Base-by-base conservation (phyloP, 1,140 invertebrate genomes). In the Himalopsyche phryganea region DNA sequence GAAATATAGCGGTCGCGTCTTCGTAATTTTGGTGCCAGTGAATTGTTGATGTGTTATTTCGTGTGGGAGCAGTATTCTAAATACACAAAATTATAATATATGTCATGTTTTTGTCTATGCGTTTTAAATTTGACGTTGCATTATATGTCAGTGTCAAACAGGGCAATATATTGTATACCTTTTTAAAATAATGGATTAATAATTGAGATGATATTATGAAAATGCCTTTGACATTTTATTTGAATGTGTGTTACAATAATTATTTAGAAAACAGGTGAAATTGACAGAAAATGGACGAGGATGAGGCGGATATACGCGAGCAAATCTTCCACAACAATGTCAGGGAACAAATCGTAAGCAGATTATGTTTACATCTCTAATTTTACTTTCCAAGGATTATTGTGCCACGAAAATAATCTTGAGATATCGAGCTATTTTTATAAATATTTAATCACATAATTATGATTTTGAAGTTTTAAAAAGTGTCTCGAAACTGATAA, bases 251-350 rank as follows among this genome's bases (percentile, higher is more conserved):
- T 49, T 9, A 23, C 46, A 45, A 56, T 56, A 44, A 56, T 28
- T 28, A 9, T 56, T 49, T 56, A 42, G 53, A 48, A 10, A 56
- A 56, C 46, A 56, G 53, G 53, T 56, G 53, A 56, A 48, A 49
- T 40, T 18, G n/a, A 15, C 6, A 23, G 19, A 56, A n/a, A 56
- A 66, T 66, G 63, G 77, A 79, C 72, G 80, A 80, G 57, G 66
- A 71, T 55, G 88, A 89, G 69, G 81, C 85, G 49, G 88, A 91
- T 73, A 74, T 89, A 61, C 81, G 87, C 66, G 87, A 91, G 73
- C 89, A 92, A 76, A 81, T 91, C 71, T 96, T 96, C 77, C 91
- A 95, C 75, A 94, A 94, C 71, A 94, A 91, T 69, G 89, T 96
- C 54, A 80, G 93, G 61, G 92, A 95, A 75, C 90, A 94, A 77